Conservation (phyloP, 2,113 vertebrate species). For the Macrotus californicus region DNA sequence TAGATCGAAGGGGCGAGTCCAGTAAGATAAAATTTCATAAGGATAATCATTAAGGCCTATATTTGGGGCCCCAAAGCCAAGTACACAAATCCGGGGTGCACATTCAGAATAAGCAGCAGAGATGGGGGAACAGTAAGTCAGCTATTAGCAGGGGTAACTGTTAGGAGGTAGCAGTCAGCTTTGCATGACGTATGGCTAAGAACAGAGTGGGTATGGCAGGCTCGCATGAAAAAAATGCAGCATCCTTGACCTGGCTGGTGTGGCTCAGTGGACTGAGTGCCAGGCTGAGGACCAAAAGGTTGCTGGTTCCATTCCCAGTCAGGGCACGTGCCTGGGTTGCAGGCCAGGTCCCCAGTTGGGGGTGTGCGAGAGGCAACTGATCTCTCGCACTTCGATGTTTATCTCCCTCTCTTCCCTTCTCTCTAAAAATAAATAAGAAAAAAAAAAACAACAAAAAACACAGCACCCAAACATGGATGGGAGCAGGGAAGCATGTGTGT, state of each 20-base stretch:
- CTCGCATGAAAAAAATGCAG: not conserved
- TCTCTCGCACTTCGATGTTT: no score
- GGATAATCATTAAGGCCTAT: not conserved
- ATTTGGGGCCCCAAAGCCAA: not conserved
- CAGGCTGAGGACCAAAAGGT: no score
- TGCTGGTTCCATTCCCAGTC: no score
- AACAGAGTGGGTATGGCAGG: not conserved
- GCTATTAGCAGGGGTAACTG: not conserved
- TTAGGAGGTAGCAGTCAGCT: not conserved
- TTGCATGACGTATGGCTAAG: not conserved
- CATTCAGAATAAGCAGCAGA: not conserved
- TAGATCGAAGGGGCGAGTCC: not conserved
- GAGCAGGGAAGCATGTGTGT: rapidly evolving
- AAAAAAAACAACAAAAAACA: no score
- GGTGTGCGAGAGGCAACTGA: no score
- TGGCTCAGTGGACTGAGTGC: no score
- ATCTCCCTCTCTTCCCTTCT: no score
- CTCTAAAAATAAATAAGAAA: no score
- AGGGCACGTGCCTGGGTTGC: no score
- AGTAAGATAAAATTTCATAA: not conserved
- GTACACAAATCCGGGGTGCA: not conserved
- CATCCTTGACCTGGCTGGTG: not conserved
- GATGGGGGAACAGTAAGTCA: no score
- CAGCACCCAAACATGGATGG: rapidly evolving
- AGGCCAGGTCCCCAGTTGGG: no score